These are phyloP conservation scores for Eulithis testata DNA, from an alignment of 2,888 invertebrate species.

Conservation along the genomic window DNA sequence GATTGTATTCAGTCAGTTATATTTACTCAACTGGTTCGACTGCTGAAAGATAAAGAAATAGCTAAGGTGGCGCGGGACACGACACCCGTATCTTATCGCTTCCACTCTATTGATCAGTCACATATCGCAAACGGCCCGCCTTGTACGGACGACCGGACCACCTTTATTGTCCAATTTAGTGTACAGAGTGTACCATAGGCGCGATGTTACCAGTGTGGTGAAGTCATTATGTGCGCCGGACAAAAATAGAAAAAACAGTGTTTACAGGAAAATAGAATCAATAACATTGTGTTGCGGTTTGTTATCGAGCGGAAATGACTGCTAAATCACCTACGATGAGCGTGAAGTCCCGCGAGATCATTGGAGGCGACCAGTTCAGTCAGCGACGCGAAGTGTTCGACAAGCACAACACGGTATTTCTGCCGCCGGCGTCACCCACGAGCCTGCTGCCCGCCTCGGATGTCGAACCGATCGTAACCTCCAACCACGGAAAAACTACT, in stretches of 20 bases:
- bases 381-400: constrained; percentile 81
- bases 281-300: constrained; percentile 83
- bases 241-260: constrained; percentile 79
- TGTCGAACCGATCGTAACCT: constrained; percentile 72
- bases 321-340: constrained; percentile 79
- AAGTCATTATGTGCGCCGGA: constrained; percentile 81
- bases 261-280: constrained; percentile 82
- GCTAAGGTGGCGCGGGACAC: constrained; percentile 69
- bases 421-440: constrained; percentile 71
- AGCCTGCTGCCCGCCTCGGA: constrained; percentile 58
- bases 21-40: constrained; percentile 82
- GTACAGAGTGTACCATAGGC: constrained; percentile 70
- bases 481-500: constrained; percentile 78
- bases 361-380: constrained; percentile 80
- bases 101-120: constrained; percentile 81
- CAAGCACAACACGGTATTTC: constrained; percentile 79
- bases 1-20: constrained; percentile 75
- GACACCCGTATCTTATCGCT: constrained; percentile 79
- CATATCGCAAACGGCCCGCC: constrained; percentile 79
- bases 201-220: constrained; percentile 81
- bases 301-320: constrained; percentile 81
- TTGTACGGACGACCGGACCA: constrained; percentile 76
- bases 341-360: constrained; percentile 80
- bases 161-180: constrained; percentile 81
- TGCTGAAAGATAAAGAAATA: constrained; percentile 80